Conservation (phyloP, 2,797 vertebrate genomes). For the Gymnothorax reevesii region DNA sequence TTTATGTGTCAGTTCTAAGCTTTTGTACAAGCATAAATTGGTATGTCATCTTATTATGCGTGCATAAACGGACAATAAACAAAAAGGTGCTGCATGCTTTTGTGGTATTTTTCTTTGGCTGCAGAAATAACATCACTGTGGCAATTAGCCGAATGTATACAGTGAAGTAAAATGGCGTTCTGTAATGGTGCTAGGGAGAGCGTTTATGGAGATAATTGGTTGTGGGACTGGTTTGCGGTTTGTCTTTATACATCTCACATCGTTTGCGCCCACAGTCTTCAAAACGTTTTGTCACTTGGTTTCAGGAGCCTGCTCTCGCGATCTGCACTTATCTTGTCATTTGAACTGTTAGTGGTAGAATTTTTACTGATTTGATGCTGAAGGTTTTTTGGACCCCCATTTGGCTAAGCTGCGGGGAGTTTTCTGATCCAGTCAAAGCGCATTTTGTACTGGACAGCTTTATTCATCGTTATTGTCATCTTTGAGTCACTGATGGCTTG, state of each 20-base stretch:
- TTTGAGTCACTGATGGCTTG: no score
- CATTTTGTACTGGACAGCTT: no score
- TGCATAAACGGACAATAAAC: neutral
- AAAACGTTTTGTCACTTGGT: neutral
- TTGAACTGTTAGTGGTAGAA: no score
- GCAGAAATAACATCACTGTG: neutral
- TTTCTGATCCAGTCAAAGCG: no score
- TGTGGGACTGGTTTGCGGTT: neutral
- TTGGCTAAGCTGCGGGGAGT: no score
- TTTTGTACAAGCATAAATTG: neutral
- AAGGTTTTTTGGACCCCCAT: no score
- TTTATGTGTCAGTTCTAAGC: neutral
- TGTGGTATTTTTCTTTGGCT: neutral
- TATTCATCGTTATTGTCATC: no score
- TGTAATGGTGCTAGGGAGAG: neutral
- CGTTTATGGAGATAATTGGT: neutral
- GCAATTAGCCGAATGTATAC: neutral
- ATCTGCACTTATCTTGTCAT: neutral
- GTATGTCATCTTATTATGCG: neutral
- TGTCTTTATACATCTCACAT: neutral
- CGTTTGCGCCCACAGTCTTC: neutral
- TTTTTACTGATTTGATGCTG: no score
- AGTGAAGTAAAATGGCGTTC: neutral
- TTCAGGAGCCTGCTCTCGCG: neutral
- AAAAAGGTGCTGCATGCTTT: neutral